These are phyloP conservation scores for Apamea epomidion DNA, from an alignment of 2,888 invertebrate species.

Conservation along the genomic window DNA sequence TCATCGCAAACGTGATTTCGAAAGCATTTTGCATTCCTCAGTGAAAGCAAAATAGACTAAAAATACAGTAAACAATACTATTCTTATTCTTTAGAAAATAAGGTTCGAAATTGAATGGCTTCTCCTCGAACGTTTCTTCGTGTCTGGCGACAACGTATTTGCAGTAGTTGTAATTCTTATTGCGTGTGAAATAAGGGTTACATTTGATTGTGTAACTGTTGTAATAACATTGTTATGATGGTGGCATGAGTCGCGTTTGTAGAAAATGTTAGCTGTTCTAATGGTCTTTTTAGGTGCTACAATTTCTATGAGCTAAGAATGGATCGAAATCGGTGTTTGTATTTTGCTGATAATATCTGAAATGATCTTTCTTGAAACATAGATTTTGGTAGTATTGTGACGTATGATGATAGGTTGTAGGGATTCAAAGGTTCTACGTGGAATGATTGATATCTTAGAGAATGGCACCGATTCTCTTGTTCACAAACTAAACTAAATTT, in stretches of 20 bases:
- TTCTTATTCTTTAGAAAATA: slow-evolving; percentile 29
- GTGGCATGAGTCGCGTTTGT: slow-evolving; percentile 25
- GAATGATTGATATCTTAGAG: not conserved
- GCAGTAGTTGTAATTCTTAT: slow-evolving; percentile 64
- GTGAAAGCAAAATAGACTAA: slow-evolving; percentile 78
- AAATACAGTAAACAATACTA: slow-evolving; percentile 18
- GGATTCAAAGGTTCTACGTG: not conserved
- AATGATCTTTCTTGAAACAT: not conserved
- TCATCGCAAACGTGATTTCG: slow-evolving; percentile 68
- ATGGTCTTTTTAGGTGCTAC: slow-evolving; percentile 56
- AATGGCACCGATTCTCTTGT: too few relatives aligned
- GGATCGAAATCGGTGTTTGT: slow-evolving; percentile 6
- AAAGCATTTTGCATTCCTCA: slow-evolving; percentile 73
- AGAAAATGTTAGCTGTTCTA: slow-evolving; percentile 51
- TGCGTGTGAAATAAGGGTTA: slow-evolving; percentile 59
- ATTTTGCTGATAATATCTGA: not conserved
- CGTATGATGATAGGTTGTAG: too few relatives aligned
- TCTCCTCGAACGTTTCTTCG: slow-evolving; percentile 30
- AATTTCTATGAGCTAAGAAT: slow-evolving; percentile 51
- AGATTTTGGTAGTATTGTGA: not conserved
- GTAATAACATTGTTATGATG: slow-evolving; percentile 30
- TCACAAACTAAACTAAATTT: too few relatives aligned
- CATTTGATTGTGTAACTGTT: slow-evolving; percentile 53
- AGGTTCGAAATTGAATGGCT: slow-evolving; percentile 49
- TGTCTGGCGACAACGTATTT: slow-evolving; percentile 46